Conservation (phyloP, 2,797 vertebrate species). For the Pelochelys cantorii region DNA sequence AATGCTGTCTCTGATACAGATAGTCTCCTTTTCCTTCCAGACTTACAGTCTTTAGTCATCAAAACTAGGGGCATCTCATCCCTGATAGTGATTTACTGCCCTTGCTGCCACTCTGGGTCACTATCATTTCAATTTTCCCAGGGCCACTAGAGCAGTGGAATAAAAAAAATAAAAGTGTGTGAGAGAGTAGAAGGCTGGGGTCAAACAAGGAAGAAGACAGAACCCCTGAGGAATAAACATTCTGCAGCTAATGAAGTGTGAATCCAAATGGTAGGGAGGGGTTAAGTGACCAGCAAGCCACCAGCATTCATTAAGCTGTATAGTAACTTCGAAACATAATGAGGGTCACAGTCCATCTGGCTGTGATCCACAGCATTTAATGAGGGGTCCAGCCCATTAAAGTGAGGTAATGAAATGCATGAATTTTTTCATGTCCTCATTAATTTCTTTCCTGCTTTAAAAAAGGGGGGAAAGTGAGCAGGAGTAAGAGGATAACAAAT, state of each 20-base stretch:
- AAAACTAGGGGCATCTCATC: background rate
- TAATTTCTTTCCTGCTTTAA: background rate
- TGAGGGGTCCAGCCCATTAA: background rate
- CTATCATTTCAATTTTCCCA: conserved; percentile 20
- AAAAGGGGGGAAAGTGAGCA: background rate
- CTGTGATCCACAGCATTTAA: background rate
- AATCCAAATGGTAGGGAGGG: conserved; percentile 21
- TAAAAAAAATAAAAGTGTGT: background rate
- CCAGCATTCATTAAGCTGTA: conserved; percentile 1
- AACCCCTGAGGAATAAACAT: conserved; percentile 32
- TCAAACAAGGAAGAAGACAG: conserved; percentile 40
- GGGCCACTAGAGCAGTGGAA: background rate
- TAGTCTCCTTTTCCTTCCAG: background rate
- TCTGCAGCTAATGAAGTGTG: conserved; percentile 54
- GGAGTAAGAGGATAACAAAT: background rate
- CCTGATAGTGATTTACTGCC: background rate
- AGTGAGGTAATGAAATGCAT: background rate
- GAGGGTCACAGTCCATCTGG: background rate
- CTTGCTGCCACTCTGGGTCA: background rate
- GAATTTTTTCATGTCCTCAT: background rate
- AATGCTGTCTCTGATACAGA: background rate
- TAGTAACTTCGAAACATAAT: background rate
- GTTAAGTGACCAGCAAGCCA: conserved; percentile 20
- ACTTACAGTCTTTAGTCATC: background rate
- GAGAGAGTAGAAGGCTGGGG: background rate